phyloP scores from a whole-genome alignment of 2,888 invertebrate species.

The Sialis fuliginosa region DNA sequence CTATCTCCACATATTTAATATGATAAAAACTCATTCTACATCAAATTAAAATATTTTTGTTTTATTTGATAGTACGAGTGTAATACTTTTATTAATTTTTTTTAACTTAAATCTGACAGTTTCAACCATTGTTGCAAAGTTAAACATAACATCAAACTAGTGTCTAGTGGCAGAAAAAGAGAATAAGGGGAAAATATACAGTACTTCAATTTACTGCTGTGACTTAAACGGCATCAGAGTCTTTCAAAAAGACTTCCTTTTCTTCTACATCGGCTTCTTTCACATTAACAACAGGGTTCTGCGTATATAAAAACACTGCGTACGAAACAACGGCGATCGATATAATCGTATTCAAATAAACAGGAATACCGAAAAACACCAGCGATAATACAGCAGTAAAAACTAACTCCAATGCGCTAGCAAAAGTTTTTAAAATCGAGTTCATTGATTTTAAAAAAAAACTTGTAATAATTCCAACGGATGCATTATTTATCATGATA shows the following conservation, averaged over 20 bases:
- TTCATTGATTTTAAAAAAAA: slow-evolving; percentile 85
- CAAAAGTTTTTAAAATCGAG: slow-evolving; percentile 90
- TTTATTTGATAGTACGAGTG: too few species aligned
- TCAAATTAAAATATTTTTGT: too few species aligned
- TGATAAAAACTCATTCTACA: too few species aligned
- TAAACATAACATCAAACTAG: too few species aligned
- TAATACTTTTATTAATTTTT: too few species aligned
- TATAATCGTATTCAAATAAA: slow-evolving; percentile 62
- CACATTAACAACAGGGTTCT: slow-evolving; percentile 62
- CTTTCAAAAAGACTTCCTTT: slow-evolving; percentile 11
- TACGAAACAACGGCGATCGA: slow-evolving; percentile 68
- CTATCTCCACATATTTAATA: too few species aligned
- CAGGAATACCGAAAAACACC: slow-evolving; percentile 67
- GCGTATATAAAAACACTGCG: slow-evolving; percentile 74
- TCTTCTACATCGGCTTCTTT: slow-evolving; percentile 11
- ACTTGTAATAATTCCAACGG: slow-evolving; percentile 84
- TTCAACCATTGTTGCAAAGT: too few species aligned
- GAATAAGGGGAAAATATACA: too few species aligned
- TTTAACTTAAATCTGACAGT: too few species aligned
- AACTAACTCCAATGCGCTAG: slow-evolving; percentile 78
- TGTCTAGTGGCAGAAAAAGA: too few species aligned
- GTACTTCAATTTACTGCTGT: too few species aligned
- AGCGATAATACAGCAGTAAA: slow-evolving; percentile 82
- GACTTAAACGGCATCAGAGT: slow-evolving; percentile 6
- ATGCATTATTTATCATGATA: slow-evolving; percentile 76